Percentiles rank a stretch among this genome's conserved stretches.
Conservation (phyloP, 2,113 vertebrate species). For the Prietella phreatophila region DNA sequence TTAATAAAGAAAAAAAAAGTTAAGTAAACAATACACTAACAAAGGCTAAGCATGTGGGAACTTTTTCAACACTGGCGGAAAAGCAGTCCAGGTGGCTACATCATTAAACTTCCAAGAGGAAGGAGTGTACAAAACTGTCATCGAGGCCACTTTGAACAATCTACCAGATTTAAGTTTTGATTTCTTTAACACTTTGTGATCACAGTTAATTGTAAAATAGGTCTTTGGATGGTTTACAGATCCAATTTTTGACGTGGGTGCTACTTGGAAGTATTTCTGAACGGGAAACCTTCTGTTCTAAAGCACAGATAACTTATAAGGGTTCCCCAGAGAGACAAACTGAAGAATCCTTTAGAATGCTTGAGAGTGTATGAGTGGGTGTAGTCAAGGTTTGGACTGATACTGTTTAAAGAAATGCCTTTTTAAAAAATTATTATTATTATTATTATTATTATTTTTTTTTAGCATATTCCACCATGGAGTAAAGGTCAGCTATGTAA, state of each 20-base stretch:
- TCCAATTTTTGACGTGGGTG: background rate
- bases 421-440: too few species aligned
- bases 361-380: background rate
- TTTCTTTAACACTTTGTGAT: background rate
- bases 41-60: background rate
- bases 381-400: background rate
- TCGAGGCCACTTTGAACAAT: background rate
- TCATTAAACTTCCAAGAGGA: background rate
- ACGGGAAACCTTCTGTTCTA: background rate
- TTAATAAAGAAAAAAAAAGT: background rate
- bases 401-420: background rate
- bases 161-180: background rate
- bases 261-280: background rate
- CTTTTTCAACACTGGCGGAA: background rate
- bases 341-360: background rate
- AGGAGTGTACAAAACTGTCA: constrained; percentile 6
- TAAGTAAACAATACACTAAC: background rate
- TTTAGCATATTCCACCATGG: background rate
- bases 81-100: constrained; percentile 1
- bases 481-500: background rate
- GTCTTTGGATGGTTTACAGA: background rate
- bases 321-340: background rate
- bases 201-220: background rate
- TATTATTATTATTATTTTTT: too few species aligned
- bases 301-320: background rate